Evolutionary conservation across 2,113 vertebrate genomes (phyloP).

Genomic region (Edolisoma coerulescens): DNA sequence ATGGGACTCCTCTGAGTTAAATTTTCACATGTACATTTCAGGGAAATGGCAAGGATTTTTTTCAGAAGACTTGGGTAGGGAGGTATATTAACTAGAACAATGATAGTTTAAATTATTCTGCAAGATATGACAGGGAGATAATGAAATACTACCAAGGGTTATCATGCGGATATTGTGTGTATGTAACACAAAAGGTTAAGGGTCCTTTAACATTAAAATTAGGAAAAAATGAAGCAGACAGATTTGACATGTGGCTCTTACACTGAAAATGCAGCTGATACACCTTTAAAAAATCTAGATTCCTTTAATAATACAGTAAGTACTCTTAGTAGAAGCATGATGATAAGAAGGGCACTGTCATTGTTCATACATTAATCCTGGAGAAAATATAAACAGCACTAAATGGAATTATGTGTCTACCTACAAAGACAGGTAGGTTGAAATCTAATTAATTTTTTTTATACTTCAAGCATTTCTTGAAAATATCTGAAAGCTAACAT

Average conservation of each 20-base stretch:
- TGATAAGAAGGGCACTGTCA: background rate
- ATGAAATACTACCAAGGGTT: background rate
- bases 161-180: background rate
- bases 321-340: background rate
- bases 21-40: constrained; percentile 29
- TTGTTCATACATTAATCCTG: background rate
- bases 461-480: background rate
- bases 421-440: background rate
- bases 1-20: constrained; percentile 30
- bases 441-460: background rate
- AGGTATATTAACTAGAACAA: background rate
- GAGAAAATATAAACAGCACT: background rate
- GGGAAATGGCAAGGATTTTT: constrained; percentile 7
- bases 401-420: background rate
- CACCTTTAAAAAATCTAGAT: background rate
- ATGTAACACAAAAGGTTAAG: background rate
- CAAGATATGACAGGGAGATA: background rate
- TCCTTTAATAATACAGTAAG: background rate
- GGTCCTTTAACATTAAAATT: background rate
- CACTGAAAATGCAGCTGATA: background rate
- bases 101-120: background rate
- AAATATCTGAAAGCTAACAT: background rate
- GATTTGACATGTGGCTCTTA: background rate
- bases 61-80: background rate
- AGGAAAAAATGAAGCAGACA: background rate